These are phyloP conservation scores for Cossypha caffra DNA, from an alignment of 2,797 vertebrate species.

Conservation along the genomic window DNA sequence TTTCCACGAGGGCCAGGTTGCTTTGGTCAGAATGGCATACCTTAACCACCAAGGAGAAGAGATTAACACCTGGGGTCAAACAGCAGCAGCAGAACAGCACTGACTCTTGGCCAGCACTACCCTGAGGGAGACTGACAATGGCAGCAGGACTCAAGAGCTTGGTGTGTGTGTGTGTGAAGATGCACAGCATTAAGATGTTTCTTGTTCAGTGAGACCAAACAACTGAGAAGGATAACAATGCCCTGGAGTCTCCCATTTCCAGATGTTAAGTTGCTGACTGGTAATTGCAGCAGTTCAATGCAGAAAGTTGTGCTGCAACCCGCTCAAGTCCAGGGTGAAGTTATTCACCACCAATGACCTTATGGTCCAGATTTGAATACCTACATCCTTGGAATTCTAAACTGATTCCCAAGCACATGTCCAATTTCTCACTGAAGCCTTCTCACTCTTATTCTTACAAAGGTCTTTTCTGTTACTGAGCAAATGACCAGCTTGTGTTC, in stretches of 20 bases:
- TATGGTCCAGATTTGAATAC: neutral
- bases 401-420: neutral
- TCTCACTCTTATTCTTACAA: neutral
- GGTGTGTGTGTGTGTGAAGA: neutral
- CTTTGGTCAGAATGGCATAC: conserved; percentile 95
- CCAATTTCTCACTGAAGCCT: neutral
- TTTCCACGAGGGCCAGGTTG: conserved; percentile 94
- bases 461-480: neutral
- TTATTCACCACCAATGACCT: neutral
- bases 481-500: neutral
- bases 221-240: neutral
- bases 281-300: neutral
- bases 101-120: neutral
- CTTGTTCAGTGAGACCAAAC: neutral
- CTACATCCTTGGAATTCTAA: neutral
- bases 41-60: conserved; percentile 68
- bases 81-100: neutral
- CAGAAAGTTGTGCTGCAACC: neutral
- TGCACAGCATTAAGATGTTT: neutral
- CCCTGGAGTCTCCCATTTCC: neutral
- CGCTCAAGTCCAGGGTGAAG: neutral
- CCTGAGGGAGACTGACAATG: neutral
- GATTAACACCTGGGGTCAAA: neutral
- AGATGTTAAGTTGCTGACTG: neutral
- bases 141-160: neutral